Evolutionary conservation across 1,140 invertebrate genomes (phyloP), one percentile per base, ranked within the genome.

Genomic region (Hydropsyche tenuis): DNA sequence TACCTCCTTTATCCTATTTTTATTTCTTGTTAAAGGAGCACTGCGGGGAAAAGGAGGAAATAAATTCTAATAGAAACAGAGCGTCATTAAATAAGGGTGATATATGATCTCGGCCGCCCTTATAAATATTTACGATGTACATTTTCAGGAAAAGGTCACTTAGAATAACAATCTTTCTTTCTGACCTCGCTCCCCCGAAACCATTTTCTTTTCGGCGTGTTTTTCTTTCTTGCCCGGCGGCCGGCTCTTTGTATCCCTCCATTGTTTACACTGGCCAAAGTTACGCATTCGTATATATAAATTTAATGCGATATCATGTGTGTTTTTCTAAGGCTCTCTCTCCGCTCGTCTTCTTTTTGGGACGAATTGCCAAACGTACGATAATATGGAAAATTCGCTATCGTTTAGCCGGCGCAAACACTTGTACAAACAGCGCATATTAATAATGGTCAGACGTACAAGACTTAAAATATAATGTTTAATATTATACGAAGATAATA

Each of bases 91-190:
- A 71, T 62, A 68, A 73, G 76, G 76, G 70, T 77, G 76, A 74
- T 77, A 73, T 75, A 77, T 75, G 73, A 74, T 70, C 76, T 37
- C 27, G 51, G 42, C 70, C 25, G 37, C 66, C 76, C 73, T 74
- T 77, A 77, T 77, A 77, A 77, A 77, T 77, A 77, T 77, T 77
- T 77, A 77, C 60, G 51, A 68, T 69, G 42, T 70, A 60, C 73
- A 53, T 72, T 71, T 74, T 46, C 73, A 53, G 60, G 76, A 73
- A 77, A 77, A 75, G 76, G 73, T 77, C 76, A 77, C 76, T 77
- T 63, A 53, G 76, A 68, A 75, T 77, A 75, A 74, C 70, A 75
- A 73, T 73, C 75, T 77, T 43, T 45, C 23, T 45, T 63, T 53
- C 70, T 48, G 25, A 30, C 45, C 30, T 43, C 45, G 7, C 30